These are phyloP conservation scores for Naja naja DNA, from an alignment of 2,113 vertebrate species.

Conservation along the genomic window DNA sequence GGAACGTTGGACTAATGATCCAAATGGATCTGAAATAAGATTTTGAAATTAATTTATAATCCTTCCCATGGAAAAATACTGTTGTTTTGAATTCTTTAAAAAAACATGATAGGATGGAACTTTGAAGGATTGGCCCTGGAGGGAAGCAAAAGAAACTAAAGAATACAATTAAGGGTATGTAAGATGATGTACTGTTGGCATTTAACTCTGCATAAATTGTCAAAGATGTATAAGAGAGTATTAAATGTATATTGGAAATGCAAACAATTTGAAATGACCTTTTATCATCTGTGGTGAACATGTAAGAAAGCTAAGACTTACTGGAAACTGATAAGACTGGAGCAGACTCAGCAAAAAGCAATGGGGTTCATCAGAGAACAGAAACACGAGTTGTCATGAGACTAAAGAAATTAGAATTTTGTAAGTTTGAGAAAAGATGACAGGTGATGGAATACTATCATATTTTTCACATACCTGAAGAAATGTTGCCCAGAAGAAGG, in stretches of 20 bases:
- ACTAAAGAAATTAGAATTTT: not conserved
- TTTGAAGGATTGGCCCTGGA: not conserved
- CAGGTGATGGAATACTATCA: not conserved
- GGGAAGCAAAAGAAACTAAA: not conserved
- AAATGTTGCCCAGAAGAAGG: not conserved
- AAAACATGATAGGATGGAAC: not conserved
- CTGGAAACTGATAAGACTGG: not conserved
- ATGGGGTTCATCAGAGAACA: not conserved
- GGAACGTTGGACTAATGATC: not conserved
- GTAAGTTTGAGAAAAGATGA: not conserved
- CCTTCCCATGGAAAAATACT: not conserved
- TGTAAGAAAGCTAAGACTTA: not conserved
- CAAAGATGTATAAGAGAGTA: not conserved
- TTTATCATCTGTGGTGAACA: not conserved
- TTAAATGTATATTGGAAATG: not conserved
- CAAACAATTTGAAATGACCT: not conserved
- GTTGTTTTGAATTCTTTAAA: not conserved
- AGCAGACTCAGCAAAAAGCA: not conserved
- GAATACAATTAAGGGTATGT: not conserved
- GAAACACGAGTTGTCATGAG: not conserved
- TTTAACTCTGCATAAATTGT: not conserved
- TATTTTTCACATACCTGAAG: not conserved
- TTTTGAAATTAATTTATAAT: not conserved
- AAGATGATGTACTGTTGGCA: not conserved
- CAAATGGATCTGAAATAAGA: not conserved